Conservation (phyloP, 2,888 invertebrate genomes). For the Dendrolimus pini region DNA sequence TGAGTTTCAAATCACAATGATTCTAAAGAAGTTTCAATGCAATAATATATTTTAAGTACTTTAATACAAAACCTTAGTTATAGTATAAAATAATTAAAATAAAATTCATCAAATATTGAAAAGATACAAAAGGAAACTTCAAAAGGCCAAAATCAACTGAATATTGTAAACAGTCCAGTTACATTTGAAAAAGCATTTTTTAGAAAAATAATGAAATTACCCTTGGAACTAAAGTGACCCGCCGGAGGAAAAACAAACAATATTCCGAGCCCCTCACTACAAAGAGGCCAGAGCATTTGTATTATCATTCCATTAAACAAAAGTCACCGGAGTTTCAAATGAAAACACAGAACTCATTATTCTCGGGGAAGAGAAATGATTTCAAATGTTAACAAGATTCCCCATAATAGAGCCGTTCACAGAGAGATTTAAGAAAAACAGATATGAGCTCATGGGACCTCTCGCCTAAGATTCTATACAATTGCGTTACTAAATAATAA, state of each 20-base stretch:
- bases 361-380: slow-evolving; percentile 69
- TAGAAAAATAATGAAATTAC: slow-evolving; percentile 64
- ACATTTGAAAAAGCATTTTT: slow-evolving; percentile 53
- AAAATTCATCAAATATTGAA: not conserved
- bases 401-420: slow-evolving; percentile 70
- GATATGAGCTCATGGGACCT: slow-evolving; percentile 39
- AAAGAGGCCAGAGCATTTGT: slow-evolving; percentile 67
- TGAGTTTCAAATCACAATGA: too few relatives aligned
- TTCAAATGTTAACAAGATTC: slow-evolving; percentile 75
- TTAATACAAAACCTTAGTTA: too few relatives aligned
- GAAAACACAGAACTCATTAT: slow-evolving; percentile 75
- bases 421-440: slow-evolving; percentile 73
- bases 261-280: slow-evolving; percentile 64
- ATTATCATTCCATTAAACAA: slow-evolving; percentile 77
- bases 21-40: too few relatives aligned
- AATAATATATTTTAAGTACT: too few relatives aligned
- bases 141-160: slow-evolving; percentile 51
- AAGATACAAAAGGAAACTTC: slow-evolving; percentile 19
- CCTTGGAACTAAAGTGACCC: slow-evolving; percentile 68
- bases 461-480: slow-evolving; percentile 38
- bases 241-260: slow-evolving; percentile 66
- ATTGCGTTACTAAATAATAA: slow-evolving; percentile 35
- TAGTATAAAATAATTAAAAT: not conserved
- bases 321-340: slow-evolving; percentile 74
- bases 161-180: slow-evolving; percentile 43